Base-by-base conservation (phyloP, 1,140 invertebrate genomes). In the Samia ricini region DNA sequence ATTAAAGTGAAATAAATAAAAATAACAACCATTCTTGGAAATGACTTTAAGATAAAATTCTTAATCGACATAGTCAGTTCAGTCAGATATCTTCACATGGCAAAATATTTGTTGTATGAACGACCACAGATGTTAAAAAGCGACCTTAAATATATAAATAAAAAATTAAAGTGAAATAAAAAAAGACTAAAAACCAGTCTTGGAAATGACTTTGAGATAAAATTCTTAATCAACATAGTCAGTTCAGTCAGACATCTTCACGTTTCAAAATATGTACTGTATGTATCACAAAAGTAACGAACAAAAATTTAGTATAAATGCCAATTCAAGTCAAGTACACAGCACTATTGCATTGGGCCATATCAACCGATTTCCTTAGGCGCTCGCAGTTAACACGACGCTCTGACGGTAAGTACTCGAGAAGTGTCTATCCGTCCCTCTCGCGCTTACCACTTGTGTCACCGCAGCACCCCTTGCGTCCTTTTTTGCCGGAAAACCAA, bases 331-430 rank as follows among this genome's bases (percentile, higher is more conserved):
- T 50, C 20, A 63, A 50, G 19, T 49, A 26, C 26, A 68, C 68
- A 71, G 68, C 63, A 42, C 52, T 52, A 54, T 51, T 70, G 74
- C 78, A 81, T 26, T 73, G 74, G 10, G 73, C 56, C 69, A 64
- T 75, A 68, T 58, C 64, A 73, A 72, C 76, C 56, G 80, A 83
- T 79, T 81, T 85, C 75, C 76, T 79, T 76, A 69, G 71, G 77
- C 76, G 73, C 73, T 73, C 77, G 68, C 77, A 68, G 83, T 83
- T 85, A 79, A 76, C 80, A 75, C 78, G 71, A 74, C 68, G 81
- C 85, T 79, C 77, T 76, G 74, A 70, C 76, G 67, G 76, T 88
- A 89, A 89, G 87, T 85, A 78, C 78, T 68, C 69, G 84, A 89
- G 74, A 83, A 89, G 87, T 89, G 81, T 85, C 85, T 85, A 81